Evolutionary conservation across 2,113 vertebrate genomes (phyloP), one percentile per base, ranked within the genome.

Genomic region (Channa maculata): DNA sequence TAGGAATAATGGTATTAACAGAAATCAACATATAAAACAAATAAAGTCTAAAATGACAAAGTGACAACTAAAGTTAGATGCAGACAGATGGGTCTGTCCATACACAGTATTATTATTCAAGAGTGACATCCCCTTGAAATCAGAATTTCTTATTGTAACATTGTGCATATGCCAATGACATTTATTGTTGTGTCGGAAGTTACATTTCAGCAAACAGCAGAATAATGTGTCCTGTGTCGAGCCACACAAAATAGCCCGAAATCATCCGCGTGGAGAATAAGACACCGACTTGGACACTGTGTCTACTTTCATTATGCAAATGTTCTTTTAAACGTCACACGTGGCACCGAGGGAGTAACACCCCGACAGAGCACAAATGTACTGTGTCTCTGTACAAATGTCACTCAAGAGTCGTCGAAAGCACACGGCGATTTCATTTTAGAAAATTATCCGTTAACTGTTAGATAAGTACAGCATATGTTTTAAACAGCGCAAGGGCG

Each of bases 241-340:
- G 43, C 24, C 14, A 43, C 63, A 68, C n/a, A 43, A 6, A 69
- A 64, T 45, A 61, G 55, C 68, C 64, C 52, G 65, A 57, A 54
- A 62, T 55, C 59, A 51, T 69, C 54, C 69, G 34, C 74, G 50
- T 3, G 36, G 33, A 59, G 58, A 38, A 64, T 36, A 44, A 75
- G 54, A 41, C 38, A 71, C 44, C 9, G 37, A 37, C 41, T 70
- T 4, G 65, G 62, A 71, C 65, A 52, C 49, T 46, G 51, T 24
- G 37, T 75, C 65, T 8, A 5, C 60, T 76, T 73, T 80, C 38
- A 78, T 78, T 57, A 37, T 64, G 43, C 43, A 73, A 73, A 79
- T 53, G 44, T 64, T 39, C n/a, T 41, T 65, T 75, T 39, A 52
- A 59, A 69, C 8, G 7, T 70, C 46, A 52, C 53, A 38, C 62